These are phyloP conservation scores for Pangasius krempfi DNA, from an alignment of 2,797 vertebrate species.

Conservation along the genomic window DNA sequence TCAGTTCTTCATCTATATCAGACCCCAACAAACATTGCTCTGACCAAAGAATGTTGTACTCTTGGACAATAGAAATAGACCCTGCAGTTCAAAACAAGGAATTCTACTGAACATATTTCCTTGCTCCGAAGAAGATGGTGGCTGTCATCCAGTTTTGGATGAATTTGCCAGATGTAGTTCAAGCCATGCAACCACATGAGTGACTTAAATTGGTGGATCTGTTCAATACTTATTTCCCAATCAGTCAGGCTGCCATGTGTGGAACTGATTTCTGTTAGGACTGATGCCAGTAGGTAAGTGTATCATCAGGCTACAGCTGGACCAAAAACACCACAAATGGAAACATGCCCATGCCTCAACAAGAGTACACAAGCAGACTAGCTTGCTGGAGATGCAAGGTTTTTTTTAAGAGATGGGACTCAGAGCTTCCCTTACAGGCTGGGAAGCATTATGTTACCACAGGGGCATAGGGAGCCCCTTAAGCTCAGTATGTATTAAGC, in stretches of 20 bases:
- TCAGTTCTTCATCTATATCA: background rate
- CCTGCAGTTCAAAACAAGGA: background rate
- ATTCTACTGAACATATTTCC: background rate
- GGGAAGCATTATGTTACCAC: too few species aligned
- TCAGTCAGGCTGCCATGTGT: too few species aligned
- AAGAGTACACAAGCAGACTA: background rate
- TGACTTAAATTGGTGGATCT: too few species aligned
- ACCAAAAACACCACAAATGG: background rate
- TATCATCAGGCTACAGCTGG: background rate
- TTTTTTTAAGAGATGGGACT: too few species aligned
- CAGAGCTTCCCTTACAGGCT: too few species aligned
- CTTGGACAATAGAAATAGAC: background rate
- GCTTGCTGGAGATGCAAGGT: too few species aligned
- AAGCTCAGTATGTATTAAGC: background rate
- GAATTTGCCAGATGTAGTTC: too few species aligned
- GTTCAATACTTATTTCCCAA: too few species aligned
- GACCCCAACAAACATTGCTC: background rate
- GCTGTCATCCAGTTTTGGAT: background rate
- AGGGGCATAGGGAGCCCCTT: background rate
- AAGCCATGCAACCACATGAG: too few species aligned
- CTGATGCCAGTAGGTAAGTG: background rate
- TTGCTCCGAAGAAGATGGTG: background rate
- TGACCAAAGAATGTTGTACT: background rate
- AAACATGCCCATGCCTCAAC: background rate
- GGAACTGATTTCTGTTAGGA: background rate